Evolutionary conservation across 2,888 invertebrate genomes (phyloP), one percentile per base, ranked within the genome.

Genomic region (Orthosia cruda): DNA sequence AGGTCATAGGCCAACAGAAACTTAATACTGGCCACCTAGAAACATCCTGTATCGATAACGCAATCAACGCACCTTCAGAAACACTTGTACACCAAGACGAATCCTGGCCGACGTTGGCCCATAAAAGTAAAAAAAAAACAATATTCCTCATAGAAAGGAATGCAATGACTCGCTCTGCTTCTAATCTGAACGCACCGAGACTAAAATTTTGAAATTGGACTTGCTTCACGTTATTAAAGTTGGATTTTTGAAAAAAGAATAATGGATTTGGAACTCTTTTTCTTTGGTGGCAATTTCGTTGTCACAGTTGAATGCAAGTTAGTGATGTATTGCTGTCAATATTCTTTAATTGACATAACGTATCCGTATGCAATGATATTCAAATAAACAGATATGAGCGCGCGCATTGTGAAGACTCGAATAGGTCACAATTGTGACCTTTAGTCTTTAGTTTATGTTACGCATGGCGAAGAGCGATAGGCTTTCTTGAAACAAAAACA

Each of bases 21-120:
- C 62, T 54, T 74, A 75, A 73, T 63, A 74, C 70, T 50, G 50
- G 59, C 20, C 45, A 26, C 49, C n/a, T 67, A 59, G 45, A 57
- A 89, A 83, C 94, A 93, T 64, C 89, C 92, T 91, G 87, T 94
- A 90, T 79, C 79, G 73, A 81, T 81, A 88, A 88, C 50, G 68
- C 87, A 87, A 90, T 89, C 86, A 83, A 84, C 80, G 84, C 71
- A 82, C 83, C 87, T 82, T 90, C 58, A 86, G 87, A 88, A 92
- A 92, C 93, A 95, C 93, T 94, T 94, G 94, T 93, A 90, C 86
- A 91, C 92, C 95, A 93, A 93, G 93, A 94, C 95, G 95, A 95
- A 95, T 95, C 93, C 94, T 93, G 90, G 72, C 82, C 84, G 88
- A 77, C 71, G 72, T 74, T 55, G 66, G 66, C 70, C 83, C 88